phyloP scores from a whole-genome alignment of 2,113 vertebrate species.

The Sturnus vulgaris region DNA sequence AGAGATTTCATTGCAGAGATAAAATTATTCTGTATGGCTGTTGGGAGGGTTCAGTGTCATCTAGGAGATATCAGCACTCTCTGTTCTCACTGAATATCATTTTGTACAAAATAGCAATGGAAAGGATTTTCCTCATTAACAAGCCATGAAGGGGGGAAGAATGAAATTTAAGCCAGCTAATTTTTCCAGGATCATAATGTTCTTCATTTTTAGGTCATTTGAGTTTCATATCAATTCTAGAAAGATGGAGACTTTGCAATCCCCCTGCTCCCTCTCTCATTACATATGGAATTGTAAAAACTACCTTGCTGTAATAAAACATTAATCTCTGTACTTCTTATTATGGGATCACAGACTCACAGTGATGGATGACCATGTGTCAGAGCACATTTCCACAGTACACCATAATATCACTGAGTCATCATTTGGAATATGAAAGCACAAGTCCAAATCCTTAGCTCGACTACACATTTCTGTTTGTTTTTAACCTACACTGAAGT shows the following conservation, averaged over 20 bases:
- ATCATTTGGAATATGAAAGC: background rate
- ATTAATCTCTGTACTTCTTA: constrained; percentile 27
- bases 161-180: constrained; percentile 28
- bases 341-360: background rate
- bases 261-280: background rate
- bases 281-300: constrained; percentile 31
- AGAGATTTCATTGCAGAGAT: background rate
- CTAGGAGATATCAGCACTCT: background rate
- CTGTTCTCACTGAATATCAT: background rate
- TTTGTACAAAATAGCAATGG: constrained; percentile 1
- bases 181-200: constrained; percentile 35
- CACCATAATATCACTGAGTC: background rate
- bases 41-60: background rate
- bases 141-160: background rate
- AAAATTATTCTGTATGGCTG: background rate
- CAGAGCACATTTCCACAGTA: background rate
- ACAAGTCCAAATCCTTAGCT: background rate
- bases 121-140: constrained; percentile 43
- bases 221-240: constrained; percentile 9
- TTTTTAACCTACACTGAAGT: background rate
- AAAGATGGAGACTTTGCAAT: constrained; percentile 8
- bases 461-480: background rate
- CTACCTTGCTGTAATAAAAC: constrained; percentile 39
- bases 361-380: background rate
- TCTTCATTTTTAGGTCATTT: constrained; percentile 35